Base-by-base conservation (phyloP, 2,113 vertebrate species). In the Catharus bicknelli region DNA sequence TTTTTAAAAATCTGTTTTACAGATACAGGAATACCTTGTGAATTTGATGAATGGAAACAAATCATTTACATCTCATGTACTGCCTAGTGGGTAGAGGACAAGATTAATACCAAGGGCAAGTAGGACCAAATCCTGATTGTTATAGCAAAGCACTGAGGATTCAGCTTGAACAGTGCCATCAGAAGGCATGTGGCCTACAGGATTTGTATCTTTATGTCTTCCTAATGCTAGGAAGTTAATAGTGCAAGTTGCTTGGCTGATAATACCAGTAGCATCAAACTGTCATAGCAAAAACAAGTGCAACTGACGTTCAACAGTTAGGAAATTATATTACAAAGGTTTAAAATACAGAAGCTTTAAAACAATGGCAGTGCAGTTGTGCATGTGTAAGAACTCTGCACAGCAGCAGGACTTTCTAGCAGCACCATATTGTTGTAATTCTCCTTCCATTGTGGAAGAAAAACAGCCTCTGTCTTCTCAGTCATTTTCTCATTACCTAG, bases 31-130 rank as follows among this genome's bases (percentile, higher is more conserved):
- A 90, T 77, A 93, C 74, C 63, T 88, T 59, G 25, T 82, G 55
- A 93, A 55, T 72, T 69, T 78, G 80, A 85, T 66, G 68, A 86
- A 85, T 90, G 88, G 93, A 94, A 95, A 93, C 53, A 95, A 91
- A 70, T 64, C 32, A 92, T 86, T 92, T 91, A 66, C 87, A 58
- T 55, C 38, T 57, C 86, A 90, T 68, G 55, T 66, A 90, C 88
- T 54, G 83, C 73, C 75, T 40, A 75, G 57, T 64, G 47, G 57
- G 40, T 54, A 85, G 45, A 93, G 47, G 58, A 83, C 53, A 90
- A 74, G 57, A 80, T 53, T 72, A 54, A 81, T 45, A 90, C 21
- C 47, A 91, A 82, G 54, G 76, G 20, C 68, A 45, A 20, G 21
- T 5, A 83, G 51, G 47, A 64, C 59, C 78, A 92, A 77, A 89